Base-by-base conservation (phyloP, 92 coral and sea anemone species). In the Umimayanthus kanabou region DNA sequence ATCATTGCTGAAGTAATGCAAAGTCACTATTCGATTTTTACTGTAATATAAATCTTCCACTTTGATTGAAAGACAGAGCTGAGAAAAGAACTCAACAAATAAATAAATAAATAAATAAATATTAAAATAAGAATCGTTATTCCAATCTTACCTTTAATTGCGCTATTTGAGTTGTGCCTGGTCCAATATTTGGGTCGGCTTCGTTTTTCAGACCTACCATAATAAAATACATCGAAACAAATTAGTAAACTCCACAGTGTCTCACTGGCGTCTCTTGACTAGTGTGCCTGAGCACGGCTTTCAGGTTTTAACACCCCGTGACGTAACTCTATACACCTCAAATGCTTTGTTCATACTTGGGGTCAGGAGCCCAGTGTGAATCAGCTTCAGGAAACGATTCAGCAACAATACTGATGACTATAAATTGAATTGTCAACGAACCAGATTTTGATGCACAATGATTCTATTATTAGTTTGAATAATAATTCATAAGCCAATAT, bases 131-230 rank as follows among this genome's bases (percentile, higher is more conserved):
- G n/a, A 50, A 81, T 7, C 20, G 39, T 15, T 39, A 4, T 11
- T n/a, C 8, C 33, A 25, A 45, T 0, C 20, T 83, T 47, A 83
- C 87, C 87, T 83, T 83, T 29, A 83, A 15, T 47, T 70, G 87
- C 1, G 87, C 67, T 9, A 83, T 83, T 13, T 83, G 87, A 10
- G 66, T 73, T 1, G 87, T 83, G 2, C 87, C 87, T 9, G 87
- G 87, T 42, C 87, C 87, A 70, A 83, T 70, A 22, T 69, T 28
- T 0, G 87, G 30, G 66, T 33, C 30, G 0, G 23, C 61, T 26
- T 83, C 87, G 64, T 53, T 70, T 26, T 76, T 45, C 39, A 70
- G 16, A 29, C 78, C 87, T 83, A 83, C 87, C 87, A 83, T 70
- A 72, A 45, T 39, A 81, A 47, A 40, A 53, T 53, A 69, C 70